These are phyloP conservation scores for Bimastos eiseni DNA, from an alignment of 2,888 invertebrate species.

Conservation along the genomic window DNA sequence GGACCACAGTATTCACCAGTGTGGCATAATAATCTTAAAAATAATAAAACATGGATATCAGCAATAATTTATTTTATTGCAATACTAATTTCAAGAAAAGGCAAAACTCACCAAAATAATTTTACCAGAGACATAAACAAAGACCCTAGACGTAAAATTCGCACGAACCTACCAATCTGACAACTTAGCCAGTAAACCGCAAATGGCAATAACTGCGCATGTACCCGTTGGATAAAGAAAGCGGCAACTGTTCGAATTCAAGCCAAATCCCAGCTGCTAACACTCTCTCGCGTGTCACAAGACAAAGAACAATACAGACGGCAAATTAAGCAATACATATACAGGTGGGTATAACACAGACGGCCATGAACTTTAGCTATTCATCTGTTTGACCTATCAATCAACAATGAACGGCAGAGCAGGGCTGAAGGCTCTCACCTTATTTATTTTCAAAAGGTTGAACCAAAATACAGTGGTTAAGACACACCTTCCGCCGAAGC, in stretches of 20 bases:
- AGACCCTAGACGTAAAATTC: not conserved
- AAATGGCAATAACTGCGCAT: not conserved
- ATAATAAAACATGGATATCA: no score
- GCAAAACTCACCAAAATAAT: not conserved
- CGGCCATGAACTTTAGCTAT: not conserved
- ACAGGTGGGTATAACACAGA: not conserved
- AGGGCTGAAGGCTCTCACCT: not conserved
- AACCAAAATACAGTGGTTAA: not conserved
- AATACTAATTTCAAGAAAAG: not conserved
- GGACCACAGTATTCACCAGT: no score
- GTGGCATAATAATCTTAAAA: no score
- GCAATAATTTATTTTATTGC: not conserved
- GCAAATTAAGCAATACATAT: not conserved
- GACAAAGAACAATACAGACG: not conserved
- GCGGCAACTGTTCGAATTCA: not conserved
- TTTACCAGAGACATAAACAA: not conserved
- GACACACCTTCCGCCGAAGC: not conserved
- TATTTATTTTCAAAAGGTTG: not conserved
- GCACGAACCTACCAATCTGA: not conserved
- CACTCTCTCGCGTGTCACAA: not conserved
- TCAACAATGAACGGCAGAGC: not conserved
- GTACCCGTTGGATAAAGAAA: not conserved
- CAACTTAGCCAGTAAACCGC: not conserved
- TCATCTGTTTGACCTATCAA: slow-evolving; percentile 9
- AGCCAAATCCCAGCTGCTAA: not conserved